Evolutionary conservation across 2,797 vertebrate genomes (phyloP), one percentile per base, ranked within the genome.

Genomic region (Thalassophryne amazonica): DNA sequence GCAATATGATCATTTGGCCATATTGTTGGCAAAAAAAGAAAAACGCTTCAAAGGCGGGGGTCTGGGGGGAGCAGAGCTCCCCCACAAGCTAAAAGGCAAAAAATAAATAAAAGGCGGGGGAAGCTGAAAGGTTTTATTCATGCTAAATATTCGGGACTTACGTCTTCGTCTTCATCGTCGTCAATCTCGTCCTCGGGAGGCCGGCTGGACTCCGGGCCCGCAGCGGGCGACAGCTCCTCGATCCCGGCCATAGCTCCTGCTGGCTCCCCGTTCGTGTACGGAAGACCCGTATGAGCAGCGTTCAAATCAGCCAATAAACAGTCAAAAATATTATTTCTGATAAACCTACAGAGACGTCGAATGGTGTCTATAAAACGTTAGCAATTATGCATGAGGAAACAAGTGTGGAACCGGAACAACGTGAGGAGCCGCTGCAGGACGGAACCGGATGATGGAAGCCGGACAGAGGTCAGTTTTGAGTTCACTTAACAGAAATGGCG

Each of bases 111-210:
- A n/a, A n/a, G n/a, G n/a, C n/a, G n/a, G n/a, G n/a, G n/a, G n/a
- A n/a, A n/a, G n/a, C n/a, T n/a, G n/a, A n/a, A n/a, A n/a, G n/a
- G n/a, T n/a, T n/a, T n/a, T 5, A n/a, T 28, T 6, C 30, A 7
- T 3, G n/a, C 14, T 5, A 13, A 17, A 4, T 9, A 9, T 3
- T 5, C 6, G 3, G 5, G 22, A 73, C 79, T 55, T 47, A 92
- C 90, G 45, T 91, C 90, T 56, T 92, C 91, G 41, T 92, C 90
- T 42, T 92, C 91, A 19, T 92, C 91, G 62, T 92, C 91, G 55
- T 93, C 91, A 17, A 91, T 88, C 53, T 92, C 91, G 60, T 89
- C 85, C 73, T 88, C 89, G 0, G 74, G 88, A 18, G 88, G 83
- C 38, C 88, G 88, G 14, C 72, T 76, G 7, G 84, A 73, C 56